Percentiles rank a stretch among this genome's conserved stretches.
These are phyloP conservation scores for Malurus splendens DNA, from an alignment of 2,797 vertebrate genomes.

Conservation along the genomic window DNA sequence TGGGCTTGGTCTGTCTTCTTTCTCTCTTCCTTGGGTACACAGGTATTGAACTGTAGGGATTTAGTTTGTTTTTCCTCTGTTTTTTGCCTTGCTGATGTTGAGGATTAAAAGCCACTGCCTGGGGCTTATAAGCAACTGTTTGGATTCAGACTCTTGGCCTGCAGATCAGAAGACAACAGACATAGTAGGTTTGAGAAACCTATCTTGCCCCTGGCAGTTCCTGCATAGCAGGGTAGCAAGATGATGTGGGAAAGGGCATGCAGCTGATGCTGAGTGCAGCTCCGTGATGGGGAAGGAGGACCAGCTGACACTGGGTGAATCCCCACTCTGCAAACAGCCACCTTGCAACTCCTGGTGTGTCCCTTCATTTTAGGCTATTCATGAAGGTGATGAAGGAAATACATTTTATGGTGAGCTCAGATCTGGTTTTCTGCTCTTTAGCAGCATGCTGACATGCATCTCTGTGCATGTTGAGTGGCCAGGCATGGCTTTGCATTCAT, in stretches of 20 bases:
- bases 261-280: not conserved
- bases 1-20: not conserved
- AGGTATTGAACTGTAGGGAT: not conserved
- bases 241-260: not conserved
- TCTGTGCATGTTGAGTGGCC: accelerated
- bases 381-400: not conserved
- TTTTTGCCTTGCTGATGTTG: not conserved
- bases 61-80: not conserved
- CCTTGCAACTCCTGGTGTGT: not conserved
- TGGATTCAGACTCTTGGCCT: not conserved
- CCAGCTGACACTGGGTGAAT: too few species aligned
- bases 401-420: not conserved
- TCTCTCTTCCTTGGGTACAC: not conserved
- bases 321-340: not conserved
- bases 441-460: not conserved
- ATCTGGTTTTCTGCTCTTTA: not conserved
- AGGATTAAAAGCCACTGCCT: not conserved
- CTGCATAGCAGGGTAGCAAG: not conserved
- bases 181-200: not conserved
- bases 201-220: not conserved
- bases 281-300: not conserved
- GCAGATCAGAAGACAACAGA: not conserved
- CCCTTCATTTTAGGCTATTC: not conserved
- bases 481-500: not conserved
- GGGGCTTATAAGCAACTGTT: not conserved